phyloP scores from a whole-genome alignment of 2,888 invertebrate genomes.

The Andrena fulva region DNA sequence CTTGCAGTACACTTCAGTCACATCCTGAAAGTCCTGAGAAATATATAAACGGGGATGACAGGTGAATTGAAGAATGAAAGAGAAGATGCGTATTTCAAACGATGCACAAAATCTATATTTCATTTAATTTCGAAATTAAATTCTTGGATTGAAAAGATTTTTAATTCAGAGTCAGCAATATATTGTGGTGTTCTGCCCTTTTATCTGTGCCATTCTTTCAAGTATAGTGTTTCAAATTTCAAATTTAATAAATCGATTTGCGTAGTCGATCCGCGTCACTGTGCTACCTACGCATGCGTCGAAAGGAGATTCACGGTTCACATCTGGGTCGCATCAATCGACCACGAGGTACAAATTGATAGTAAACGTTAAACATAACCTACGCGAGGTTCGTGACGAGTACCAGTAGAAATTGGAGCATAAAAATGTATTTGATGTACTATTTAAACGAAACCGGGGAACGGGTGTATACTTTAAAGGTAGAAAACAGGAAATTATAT shows the following conservation, averaged over 20 bases:
- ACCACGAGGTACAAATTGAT: conserved; percentile 18
- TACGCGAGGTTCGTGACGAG: neutral
- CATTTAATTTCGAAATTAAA: neutral
- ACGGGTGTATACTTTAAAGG: conserved; percentile 94
- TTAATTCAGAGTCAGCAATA: no score
- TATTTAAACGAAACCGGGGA: conserved; percentile 92
- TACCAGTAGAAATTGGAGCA: conserved; percentile 85
- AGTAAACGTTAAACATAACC: conserved; percentile 1
- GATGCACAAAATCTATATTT: neutral
- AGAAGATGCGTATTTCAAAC: neutral
- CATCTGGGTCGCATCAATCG: neutral
- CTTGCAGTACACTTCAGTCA: no score
- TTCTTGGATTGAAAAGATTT: neutral
- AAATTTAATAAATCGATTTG: conserved; percentile 28
- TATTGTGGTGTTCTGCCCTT: neutral
- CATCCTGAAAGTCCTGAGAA: no score
- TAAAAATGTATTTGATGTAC: conserved; percentile 91
- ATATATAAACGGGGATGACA: no score
- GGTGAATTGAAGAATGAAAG: no score
- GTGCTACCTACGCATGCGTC: conserved; percentile 41
- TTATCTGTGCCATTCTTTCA: neutral
- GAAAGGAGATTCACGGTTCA: neutral
- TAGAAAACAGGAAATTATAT: conserved; percentile 79
- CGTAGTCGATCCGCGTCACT: conserved; percentile 1
- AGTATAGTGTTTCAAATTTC: conserved; percentile 22